A percentile compares a stretch with the other conserved stretches of the same genome.
phyloP scores from a whole-genome alignment of 2,797 vertebrate species.

The Heterohyrax brucei region DNA sequence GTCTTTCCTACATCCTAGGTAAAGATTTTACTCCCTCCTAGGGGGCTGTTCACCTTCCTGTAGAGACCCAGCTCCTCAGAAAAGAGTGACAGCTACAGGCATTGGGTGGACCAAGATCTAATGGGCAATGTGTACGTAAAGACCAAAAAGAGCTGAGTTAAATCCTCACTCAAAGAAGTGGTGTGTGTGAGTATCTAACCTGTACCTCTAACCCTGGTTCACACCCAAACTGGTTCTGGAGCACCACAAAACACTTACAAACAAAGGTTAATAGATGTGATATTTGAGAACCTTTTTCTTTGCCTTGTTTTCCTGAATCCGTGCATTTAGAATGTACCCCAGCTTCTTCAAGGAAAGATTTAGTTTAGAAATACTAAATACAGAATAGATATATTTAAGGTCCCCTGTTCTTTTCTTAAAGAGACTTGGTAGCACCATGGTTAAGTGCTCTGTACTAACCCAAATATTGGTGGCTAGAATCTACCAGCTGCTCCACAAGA shows the following conservation, averaged over 20 bases:
- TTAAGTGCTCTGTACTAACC: too few species aligned
- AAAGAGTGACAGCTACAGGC: background rate
- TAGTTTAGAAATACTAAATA: background rate
- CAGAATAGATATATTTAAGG: background rate
- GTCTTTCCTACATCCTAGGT: background rate
- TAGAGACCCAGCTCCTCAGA: background rate
- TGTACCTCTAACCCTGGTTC: background rate
- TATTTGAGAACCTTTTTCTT: background rate
- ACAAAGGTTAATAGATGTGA: background rate
- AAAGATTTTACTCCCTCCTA: background rate
- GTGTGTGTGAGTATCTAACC: too few species aligned
- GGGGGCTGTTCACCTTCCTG: rapidly evolving
- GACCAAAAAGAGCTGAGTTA: background rate
- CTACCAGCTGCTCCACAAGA: too few species aligned
- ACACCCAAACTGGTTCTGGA: background rate
- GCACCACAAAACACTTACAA: too few species aligned
- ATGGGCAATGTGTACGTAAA: background rate
- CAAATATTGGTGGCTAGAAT: too few species aligned
- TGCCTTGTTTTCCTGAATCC: background rate
- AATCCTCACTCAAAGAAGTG: background rate
- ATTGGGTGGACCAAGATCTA: background rate
- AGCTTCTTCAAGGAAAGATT: background rate
- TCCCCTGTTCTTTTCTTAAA: background rate
- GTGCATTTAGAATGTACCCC: background rate
- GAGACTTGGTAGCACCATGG: background rate